Conservation (phyloP, 2,888 invertebrate species). For the Lacanobia oleracea region DNA sequence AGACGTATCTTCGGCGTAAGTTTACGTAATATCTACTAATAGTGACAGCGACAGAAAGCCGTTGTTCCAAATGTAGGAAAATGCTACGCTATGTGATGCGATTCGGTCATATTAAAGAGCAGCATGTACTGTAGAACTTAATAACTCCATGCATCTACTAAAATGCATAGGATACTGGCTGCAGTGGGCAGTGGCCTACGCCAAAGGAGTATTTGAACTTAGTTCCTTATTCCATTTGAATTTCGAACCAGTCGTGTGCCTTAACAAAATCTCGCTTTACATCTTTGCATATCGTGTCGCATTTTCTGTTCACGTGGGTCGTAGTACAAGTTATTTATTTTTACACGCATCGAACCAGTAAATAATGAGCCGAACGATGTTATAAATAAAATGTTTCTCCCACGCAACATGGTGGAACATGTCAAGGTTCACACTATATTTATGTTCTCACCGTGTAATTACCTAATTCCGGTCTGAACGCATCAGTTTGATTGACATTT, state of each 20-base stretch:
- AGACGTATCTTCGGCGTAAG: slow-evolving; percentile 34
- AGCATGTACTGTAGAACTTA: not conserved
- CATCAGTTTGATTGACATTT: slow-evolving; percentile 69
- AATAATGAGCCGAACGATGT: slow-evolving; percentile 58
- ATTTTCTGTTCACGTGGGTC: slow-evolving; percentile 13
- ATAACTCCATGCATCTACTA: slow-evolving; percentile 14
- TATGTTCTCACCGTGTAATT: slow-evolving; percentile 78
- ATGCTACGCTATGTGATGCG: slow-evolving; percentile 5
- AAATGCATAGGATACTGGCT: slow-evolving; percentile 27
- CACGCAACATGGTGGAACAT: slow-evolving; percentile 81
- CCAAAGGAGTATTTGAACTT: slow-evolving; percentile 26
- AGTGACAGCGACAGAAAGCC: slow-evolving; percentile 44
- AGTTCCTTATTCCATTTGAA: slow-evolving; percentile 30
- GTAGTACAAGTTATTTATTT: slow-evolving; percentile 57
- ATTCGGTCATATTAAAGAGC: not conserved
- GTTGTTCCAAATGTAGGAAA: slow-evolving; percentile 1
- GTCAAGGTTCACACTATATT: slow-evolving; percentile 84
- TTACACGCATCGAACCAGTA: slow-evolving; percentile 59
- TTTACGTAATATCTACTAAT: slow-evolving; percentile 42
- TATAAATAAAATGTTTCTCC: slow-evolving; percentile 79
- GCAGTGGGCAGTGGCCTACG: slow-evolving; percentile 27
- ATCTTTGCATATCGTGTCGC: slow-evolving; percentile 30
- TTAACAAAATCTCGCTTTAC: slow-evolving; percentile 1
- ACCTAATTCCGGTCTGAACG: slow-evolving; percentile 69
- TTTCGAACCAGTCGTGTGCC: slow-evolving; percentile 23